Base-by-base conservation (phyloP, 2,113 vertebrate genomes). In the Phaethon lepturus region DNA sequence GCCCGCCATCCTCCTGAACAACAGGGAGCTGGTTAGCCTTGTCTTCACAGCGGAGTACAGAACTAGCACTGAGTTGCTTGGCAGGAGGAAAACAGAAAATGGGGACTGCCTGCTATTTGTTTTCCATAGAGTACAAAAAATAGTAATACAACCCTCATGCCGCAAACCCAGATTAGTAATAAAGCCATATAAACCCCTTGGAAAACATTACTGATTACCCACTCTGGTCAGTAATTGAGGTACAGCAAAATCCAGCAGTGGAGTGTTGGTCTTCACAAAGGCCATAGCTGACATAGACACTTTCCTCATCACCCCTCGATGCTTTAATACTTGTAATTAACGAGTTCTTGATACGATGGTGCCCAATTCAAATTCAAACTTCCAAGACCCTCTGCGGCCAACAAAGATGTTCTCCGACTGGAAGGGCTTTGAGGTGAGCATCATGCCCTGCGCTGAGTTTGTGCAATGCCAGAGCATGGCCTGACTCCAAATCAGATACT, bases 341-440 rank as follows among this genome's bases (percentile, higher is more conserved):
- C 1, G 3, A 5, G 45, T 19, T 24, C 45, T 40, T n/a, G 13
- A 10, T 8, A 18, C 0, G 11, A n/a, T 4, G 11, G 44, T 31
- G 59, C 23, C 38, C 28, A 19, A 13, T 17, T 26, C 28, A 50
- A 71, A 45, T 55, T 62, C n/a, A n/a, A 17, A 22, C 18, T 77
- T 59, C 33, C 33, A 66, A 69, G 44, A 28, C 28, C 17, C 4
- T 24, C 73, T 17, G 8, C 28, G n/a, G 40, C 44, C 58, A 58
- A 44, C 28, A 42, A 31, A 29, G 40, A 22, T 5, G 0, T 63
- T 76, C 49, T 59, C 35, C 16, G 40, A n/a, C 56, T n/a, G 23
- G 35, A 45, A 58, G 33, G 26, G 7, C 31, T 79, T 53, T 16
- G 31, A 42, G 56, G 47, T 18, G 25, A 64, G 53, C 23, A 23